Conservation (phyloP, 2,888 invertebrate species). For the Hermodice carunculata region DNA sequence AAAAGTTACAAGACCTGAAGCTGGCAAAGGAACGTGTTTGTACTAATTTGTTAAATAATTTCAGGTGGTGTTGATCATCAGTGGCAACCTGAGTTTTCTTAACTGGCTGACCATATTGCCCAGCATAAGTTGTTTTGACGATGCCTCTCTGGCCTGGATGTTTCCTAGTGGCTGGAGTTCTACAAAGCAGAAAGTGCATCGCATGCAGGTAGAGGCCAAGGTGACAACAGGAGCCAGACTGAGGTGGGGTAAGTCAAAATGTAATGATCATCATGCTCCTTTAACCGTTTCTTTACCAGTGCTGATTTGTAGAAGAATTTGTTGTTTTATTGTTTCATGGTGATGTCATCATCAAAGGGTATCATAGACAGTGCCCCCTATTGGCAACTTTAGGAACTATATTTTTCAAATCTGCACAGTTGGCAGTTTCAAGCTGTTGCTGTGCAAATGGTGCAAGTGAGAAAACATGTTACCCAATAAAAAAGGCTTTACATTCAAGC, state of each 20-base stretch:
- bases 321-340: too few relatives aligned
- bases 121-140: conserved; percentile 69
- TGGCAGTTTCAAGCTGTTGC: too few relatives aligned
- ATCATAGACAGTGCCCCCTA: too few relatives aligned
- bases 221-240: conserved; percentile 8
- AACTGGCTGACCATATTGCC: conserved; percentile 71
- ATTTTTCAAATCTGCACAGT: too few relatives aligned
- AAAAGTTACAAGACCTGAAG: too few relatives aligned
- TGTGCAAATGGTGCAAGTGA: too few relatives aligned
- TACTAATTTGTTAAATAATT: too few relatives aligned
- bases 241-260: background rate
- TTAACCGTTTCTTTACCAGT: background rate
- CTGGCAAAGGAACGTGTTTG: background rate
- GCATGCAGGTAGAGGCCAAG: conserved; percentile 45
- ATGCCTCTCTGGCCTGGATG: conserved; percentile 59
- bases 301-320: too few relatives aligned
- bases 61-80: conserved; percentile 69
- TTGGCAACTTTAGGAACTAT: too few relatives aligned
- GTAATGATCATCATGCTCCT: background rate
- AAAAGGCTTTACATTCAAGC: too few relatives aligned
- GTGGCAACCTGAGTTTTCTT: conserved; percentile 70
- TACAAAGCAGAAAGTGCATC: conserved; percentile 39
- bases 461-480: too few relatives aligned
- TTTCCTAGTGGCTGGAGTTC: conserved; percentile 41
- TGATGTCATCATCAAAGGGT: too few relatives aligned